Evolutionary conservation across 2,888 invertebrate genomes (phyloP), one percentile per base, ranked within the genome.

Genomic region (Bombylius major): DNA sequence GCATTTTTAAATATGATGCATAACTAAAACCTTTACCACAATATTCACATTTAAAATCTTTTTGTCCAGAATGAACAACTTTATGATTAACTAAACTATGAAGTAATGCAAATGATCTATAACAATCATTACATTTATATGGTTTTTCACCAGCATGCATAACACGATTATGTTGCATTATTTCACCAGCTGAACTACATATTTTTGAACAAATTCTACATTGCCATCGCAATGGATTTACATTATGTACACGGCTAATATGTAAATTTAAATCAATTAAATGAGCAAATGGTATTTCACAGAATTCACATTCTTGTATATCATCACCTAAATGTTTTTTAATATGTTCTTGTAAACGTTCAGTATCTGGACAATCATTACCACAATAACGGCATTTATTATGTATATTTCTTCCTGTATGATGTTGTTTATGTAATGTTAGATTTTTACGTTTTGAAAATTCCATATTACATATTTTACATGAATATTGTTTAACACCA

Each of bases 11-110:
- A 46, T 59, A 58, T 9, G 55, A 55, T 11, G 48, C 45, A 49
- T 53, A 58, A 9, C 47, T 12, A 47, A 61, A 60, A n/a, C 49
- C 11, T 39, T 55, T 53, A 1, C 59, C 59, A 46, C 61, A 61
- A 13, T 47, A 52, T 2, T 56, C 36, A 47, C 61, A 61, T 47
- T 57, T 56, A n/a, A 36, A 55, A 6, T 45, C 33, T 12, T 47
- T 51, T 31, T 50, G 52, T 1, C 56, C 57, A 13, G 46, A 46
- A 44, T 61, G 61, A 1, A 57, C 51, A 3, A 47, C 48, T 14
- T 45, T 31, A 39, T 61, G 61, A 34, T 56, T 56, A 4, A 48
- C n/a, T 23, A 61, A 49, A 34, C 50, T 56, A 2, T 57, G 55
- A 39, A 47, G n/a, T 32, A 57, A 52, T 5, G 50, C 33, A 47